Percentiles rank a stretch among this genome's conserved stretches.
Conservation (phyloP, 1,140 invertebrate species). For the Antheraea mylitta region DNA sequence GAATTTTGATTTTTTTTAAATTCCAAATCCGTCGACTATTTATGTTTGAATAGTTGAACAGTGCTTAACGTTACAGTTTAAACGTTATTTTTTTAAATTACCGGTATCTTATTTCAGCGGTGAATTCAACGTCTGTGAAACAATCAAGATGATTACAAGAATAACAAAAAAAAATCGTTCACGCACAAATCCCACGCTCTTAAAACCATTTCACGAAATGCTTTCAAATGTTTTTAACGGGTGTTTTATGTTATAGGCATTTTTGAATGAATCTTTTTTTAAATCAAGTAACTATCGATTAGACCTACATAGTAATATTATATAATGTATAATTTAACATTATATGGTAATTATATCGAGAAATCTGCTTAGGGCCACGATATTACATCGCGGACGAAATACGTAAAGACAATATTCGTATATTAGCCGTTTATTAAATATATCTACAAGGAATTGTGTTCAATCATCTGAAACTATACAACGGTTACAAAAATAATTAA, state of each 20-base stretch:
- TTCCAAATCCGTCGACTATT: constrained; percentile 29
- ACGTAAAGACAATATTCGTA: too few relatives aligned
- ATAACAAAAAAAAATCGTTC: constrained; percentile 51
- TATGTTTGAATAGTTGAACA: constrained; percentile 29
- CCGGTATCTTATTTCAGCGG: constrained; percentile 65
- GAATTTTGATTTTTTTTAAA: constrained; percentile 21
- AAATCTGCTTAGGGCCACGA: too few relatives aligned
- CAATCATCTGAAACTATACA: too few relatives aligned
- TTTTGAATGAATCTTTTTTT: constrained; percentile 18
- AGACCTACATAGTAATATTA: too few relatives aligned
- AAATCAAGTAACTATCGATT: constrained; percentile 5
- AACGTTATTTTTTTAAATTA: constrained; percentile 11
- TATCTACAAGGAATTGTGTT: too few relatives aligned
- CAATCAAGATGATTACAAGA: constrained; percentile 61
- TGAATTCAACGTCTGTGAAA: constrained; percentile 52
- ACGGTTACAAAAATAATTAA: too few relatives aligned
- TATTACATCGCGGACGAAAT: too few relatives aligned
- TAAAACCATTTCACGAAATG: constrained; percentile 78
- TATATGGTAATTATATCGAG: too few relatives aligned
- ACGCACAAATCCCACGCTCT: constrained; percentile 77
- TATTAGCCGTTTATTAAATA: too few relatives aligned
- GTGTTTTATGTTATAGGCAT: constrained; percentile 15
- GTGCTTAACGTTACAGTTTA: background rate
- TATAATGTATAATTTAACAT: too few relatives aligned
- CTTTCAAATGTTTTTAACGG: constrained; percentile 50